Evolutionary conservation across 2,888 invertebrate genomes (phyloP), one percentile per base, ranked within the genome.

Genomic region (Aporophyla lueneburgensis): DNA sequence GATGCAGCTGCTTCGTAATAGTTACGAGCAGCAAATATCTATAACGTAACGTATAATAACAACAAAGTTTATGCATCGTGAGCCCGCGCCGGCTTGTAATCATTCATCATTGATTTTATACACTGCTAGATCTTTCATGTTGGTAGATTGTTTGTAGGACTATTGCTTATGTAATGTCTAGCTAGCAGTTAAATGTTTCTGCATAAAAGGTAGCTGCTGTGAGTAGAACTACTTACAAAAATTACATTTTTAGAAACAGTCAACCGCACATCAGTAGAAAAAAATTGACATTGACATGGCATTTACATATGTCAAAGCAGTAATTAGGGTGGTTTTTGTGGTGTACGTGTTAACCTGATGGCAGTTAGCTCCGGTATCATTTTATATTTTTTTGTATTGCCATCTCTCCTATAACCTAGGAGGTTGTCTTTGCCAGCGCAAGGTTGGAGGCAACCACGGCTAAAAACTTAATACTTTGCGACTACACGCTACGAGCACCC

Each of bases 41-140:
- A 62, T 70, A 72, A 74, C 81, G 74, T 84, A 82, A 83, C 70
- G 21, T 71, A 69, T 74, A 79, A 71, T 79, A 77, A 82, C 83
- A 69, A 63, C 71, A 78, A 71, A 74, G 54, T 68, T 75, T 79
- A 81, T 79, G 68, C 76, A 82, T 82, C 58, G 76, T 81, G 82
- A 82, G 46, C 68, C 65, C 74, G 71, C 84, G 71, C 79, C 67
- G 54, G 40, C 58, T 68, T 67, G 54, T 59, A 72, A 82, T 77
- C 83, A 62, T 85, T 53, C n/a, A 81, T 85, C 77, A 85, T 71
- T 19, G 77, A 66, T 85, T 82, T 85, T 40, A 81, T 76, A 67
- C 43, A 71, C 58, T 61, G 56, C 59, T 24, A 85, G 49, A 82
- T 83, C 69, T 81, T 62, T 76, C 58, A 67, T 54, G 10, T 63